A percentile compares a stretch with the other conserved stretches of the same genome.
Conservation (phyloP, 2,797 vertebrate species). For the Lepus townsendii region DNA sequence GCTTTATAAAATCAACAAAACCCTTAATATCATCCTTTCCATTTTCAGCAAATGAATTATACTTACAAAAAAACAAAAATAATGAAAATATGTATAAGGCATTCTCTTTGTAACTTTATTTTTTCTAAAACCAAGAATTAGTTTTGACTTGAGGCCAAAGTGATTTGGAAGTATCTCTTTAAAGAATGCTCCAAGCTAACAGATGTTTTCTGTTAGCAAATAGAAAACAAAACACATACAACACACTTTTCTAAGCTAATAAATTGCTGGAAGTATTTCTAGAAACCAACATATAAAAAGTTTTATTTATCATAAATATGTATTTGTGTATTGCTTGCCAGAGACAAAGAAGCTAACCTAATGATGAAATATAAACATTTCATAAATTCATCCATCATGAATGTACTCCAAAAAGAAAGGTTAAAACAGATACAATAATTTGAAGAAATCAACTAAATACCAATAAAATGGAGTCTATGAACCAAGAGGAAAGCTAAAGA, state of each 20-base stretch:
- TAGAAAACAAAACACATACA: constrained; percentile 85
- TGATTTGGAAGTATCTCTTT: constrained; percentile 80
- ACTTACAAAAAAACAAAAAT: constrained; percentile 72
- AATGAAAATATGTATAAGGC: constrained; percentile 59
- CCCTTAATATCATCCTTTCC: constrained; percentile 51
- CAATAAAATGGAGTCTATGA: background rate
- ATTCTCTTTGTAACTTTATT: constrained; percentile 80
- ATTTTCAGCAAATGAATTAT: constrained; percentile 56
- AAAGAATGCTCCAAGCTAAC: constrained; percentile 78
- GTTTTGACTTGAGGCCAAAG: constrained; percentile 81
- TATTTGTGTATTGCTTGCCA: constrained; percentile 56
- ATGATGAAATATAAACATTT: constrained; percentile 50
- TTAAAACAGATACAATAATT: constrained; percentile 45
- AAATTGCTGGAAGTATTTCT: constrained; percentile 81
- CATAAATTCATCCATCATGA: constrained; percentile 47
- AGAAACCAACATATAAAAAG: constrained; percentile 69
- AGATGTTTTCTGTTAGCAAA: constrained; percentile 86
- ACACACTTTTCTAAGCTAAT: constrained; percentile 77
- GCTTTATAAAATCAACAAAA: constrained; percentile 69
- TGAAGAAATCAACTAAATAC: constrained; percentile 35
- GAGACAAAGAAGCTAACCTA: constrained; percentile 48
- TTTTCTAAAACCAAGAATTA: constrained; percentile 76
- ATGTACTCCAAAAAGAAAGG: background rate
- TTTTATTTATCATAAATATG: constrained; percentile 56
- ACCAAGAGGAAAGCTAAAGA: background rate